These are phyloP conservation scores for Cantharis rufa DNA, from an alignment of 2,888 invertebrate species.

Conservation along the genomic window DNA sequence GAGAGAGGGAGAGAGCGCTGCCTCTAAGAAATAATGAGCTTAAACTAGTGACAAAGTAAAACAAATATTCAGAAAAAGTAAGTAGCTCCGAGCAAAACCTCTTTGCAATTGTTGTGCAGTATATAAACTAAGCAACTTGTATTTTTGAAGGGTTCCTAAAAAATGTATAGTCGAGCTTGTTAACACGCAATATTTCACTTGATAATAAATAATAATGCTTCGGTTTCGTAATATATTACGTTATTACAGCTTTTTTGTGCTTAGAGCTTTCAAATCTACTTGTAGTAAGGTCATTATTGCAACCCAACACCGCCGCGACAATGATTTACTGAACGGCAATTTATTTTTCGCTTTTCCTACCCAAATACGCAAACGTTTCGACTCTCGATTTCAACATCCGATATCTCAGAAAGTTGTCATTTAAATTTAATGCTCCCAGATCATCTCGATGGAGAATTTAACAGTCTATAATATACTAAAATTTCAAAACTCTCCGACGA, in stretches of 20 bases:
- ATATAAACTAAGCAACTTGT: not conserved
- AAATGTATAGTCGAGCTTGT: not conserved
- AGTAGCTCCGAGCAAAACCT: not conserved
- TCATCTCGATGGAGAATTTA: no score
- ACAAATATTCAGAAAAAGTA: not conserved
- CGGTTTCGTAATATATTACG: not conserved
- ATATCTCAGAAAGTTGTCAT: no score
- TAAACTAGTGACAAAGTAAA: not conserved
- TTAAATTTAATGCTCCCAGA: no score
- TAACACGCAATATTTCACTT: not conserved
- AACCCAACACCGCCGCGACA: not conserved
- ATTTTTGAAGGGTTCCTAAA: not conserved
- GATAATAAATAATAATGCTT: not conserved
- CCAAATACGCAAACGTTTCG: not conserved
- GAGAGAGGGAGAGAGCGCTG: not conserved
- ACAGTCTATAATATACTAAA: no score
- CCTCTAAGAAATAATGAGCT: not conserved
- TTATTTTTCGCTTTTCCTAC: not conserved
- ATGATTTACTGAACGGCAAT: not conserved
- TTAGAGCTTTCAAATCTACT: not conserved
- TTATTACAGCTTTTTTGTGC: not conserved
- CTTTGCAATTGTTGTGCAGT: not conserved
- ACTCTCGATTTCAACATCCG: not conserved
- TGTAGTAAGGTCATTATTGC: not conserved
- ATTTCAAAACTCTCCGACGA: no score